These are phyloP conservation scores for Bucco capensis DNA, from an alignment of 2,113 vertebrate species.

Conservation along the genomic window DNA sequence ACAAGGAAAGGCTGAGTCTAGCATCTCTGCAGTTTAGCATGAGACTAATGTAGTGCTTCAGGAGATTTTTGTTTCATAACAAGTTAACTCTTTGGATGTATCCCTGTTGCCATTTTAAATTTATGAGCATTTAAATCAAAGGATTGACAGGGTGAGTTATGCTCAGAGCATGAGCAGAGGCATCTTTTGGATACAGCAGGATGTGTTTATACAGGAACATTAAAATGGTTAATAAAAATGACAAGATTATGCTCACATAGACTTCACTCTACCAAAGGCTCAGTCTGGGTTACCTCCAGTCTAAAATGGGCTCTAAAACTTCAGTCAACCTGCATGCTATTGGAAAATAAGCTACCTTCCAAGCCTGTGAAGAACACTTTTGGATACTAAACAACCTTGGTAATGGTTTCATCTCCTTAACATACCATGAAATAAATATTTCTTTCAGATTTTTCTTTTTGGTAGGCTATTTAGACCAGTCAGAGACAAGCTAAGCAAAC, in stretches of 20 bases:
- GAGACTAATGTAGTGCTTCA: neutral
- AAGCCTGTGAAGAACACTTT: neutral
- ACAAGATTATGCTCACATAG: neutral
- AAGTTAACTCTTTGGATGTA: neutral
- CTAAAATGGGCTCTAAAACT: constrained; percentile 15
- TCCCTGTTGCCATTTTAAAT: neutral
- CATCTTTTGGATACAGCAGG: neutral
- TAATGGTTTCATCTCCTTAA: neutral
- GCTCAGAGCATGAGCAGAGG: neutral
- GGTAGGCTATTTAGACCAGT: neutral
- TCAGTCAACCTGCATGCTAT: neutral
- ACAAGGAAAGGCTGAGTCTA: neutral
- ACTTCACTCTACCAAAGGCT: neutral
- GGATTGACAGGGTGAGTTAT: neutral
- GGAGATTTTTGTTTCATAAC: neutral
- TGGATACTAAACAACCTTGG: neutral
- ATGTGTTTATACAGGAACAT: neutral
- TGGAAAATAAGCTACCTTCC: neutral
- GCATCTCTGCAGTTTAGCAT: fast-evolving
- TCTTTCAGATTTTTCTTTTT: neutral
- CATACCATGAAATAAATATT: neutral
- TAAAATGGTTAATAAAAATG: constrained; percentile 32
- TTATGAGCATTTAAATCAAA: constrained; percentile 31
- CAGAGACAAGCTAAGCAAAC: neutral
- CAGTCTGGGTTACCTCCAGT: neutral